Conservation (phyloP, 53 echinoderm and acorn worm genomes). For the Hippasteria phrygiana region DNA sequence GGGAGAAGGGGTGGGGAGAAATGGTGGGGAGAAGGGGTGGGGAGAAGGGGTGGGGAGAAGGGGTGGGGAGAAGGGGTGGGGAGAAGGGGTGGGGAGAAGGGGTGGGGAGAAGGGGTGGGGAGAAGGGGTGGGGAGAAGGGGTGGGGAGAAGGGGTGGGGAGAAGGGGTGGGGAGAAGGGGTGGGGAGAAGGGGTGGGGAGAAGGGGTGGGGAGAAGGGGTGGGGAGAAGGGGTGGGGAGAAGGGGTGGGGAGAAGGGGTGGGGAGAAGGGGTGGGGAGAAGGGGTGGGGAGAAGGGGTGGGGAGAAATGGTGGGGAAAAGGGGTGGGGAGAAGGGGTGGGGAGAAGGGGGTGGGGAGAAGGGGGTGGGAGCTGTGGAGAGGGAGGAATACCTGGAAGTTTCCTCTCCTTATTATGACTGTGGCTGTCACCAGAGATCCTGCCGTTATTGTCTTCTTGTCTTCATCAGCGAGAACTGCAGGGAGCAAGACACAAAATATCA, state of each 20-base stretch:
- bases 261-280: too few relatives aligned
- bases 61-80: too few relatives aligned
- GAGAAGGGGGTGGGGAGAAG: background rate
- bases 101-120: too few relatives aligned
- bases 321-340: background rate
- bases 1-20: background rate
- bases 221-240: too few relatives aligned
- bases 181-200: background rate
- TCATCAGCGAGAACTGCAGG: constrained; percentile 89
- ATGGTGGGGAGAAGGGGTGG: background rate
- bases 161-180: background rate
- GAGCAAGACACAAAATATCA: background rate
- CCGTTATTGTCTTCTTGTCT: constrained; percentile 82
- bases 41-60: too few relatives aligned
- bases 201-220: too few relatives aligned
- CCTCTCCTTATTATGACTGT: constrained; percentile 66
- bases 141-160: background rate
- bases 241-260: too few relatives aligned
- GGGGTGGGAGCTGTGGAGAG: background rate
- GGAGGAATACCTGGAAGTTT: constrained; percentile 32
- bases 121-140: background rate
- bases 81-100: too few relatives aligned
- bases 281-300: too few relatives aligned
- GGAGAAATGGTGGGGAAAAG: background rate
- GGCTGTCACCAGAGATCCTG: constrained; percentile 91